Conservation (phyloP, 2,888 invertebrate genomes). For the Alloplasta piceator region DNA sequence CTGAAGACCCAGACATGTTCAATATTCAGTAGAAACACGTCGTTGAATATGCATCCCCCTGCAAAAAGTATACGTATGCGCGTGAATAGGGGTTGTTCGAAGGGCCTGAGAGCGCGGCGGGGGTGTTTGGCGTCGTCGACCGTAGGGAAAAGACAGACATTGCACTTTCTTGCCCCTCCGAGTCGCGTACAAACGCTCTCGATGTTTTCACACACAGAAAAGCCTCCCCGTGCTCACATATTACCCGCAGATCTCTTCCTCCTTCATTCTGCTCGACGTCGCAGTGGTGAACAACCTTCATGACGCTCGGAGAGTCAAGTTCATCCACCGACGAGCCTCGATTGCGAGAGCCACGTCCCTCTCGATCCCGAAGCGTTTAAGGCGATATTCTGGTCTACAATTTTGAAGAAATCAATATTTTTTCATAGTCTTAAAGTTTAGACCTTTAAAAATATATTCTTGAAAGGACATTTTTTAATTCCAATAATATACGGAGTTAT, state of each 20-base stretch:
- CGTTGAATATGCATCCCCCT: constrained; percentile 10
- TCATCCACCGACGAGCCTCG: constrained; percentile 60
- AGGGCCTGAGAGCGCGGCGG: constrained; percentile 50
- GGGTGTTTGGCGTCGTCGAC: constrained; percentile 53
- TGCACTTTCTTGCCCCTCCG: constrained; percentile 73
- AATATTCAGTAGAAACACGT: constrained; percentile 29
- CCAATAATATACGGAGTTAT: too few relatives aligned
- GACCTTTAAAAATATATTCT: too few relatives aligned
- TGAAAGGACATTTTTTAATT: too few relatives aligned
- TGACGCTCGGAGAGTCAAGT: constrained; percentile 70
- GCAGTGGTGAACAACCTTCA: constrained; percentile 72
- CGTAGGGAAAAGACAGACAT: constrained; percentile 69
- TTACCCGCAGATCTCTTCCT: too few relatives aligned
- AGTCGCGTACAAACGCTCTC: constrained; percentile 43
- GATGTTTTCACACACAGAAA: constrained; percentile 64
- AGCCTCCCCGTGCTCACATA: too few relatives aligned
- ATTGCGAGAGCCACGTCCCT: too few relatives aligned
- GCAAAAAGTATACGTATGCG: constrained; percentile 8
- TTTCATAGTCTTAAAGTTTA: too few relatives aligned
- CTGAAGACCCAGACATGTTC: neutral
- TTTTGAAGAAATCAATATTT: too few relatives aligned
- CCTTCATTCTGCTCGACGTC: constrained; percentile 43
- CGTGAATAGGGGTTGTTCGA: constrained; percentile 28
- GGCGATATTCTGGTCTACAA: too few relatives aligned
- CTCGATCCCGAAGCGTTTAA: too few relatives aligned